Evolutionary conservation across 2,113 vertebrate genomes (phyloP).

Genomic region (Sebastes schlegelii): DNA sequence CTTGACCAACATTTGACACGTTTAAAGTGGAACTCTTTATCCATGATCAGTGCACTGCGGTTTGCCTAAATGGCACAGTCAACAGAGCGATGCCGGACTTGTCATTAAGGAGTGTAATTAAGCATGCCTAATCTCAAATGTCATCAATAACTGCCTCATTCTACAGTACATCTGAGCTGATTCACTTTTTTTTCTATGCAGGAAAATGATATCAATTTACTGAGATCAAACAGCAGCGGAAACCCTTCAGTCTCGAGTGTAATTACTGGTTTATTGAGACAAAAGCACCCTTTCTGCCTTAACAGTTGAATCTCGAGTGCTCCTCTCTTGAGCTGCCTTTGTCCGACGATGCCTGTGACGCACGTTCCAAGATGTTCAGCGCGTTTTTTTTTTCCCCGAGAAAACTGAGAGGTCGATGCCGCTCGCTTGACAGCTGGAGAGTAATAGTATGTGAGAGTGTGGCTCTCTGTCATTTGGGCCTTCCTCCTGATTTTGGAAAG

Average conservation of each 20-base stretch:
- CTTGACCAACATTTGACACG: slow-evolving; percentile 50
- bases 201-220: slow-evolving; percentile 74
- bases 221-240: slow-evolving; percentile 72
- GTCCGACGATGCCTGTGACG: slow-evolving; percentile 47
- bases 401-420: slow-evolving; percentile 57
- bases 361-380: slow-evolving; percentile 60
- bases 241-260: slow-evolving; percentile 67
- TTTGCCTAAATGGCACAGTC: slow-evolving; percentile 55
- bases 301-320: slow-evolving; percentile 63
- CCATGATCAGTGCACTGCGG: slow-evolving; percentile 45
- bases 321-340: slow-evolving; percentile 53
- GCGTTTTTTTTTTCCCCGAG: slow-evolving; percentile 43
- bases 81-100: slow-evolving; percentile 45
- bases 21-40: slow-evolving; percentile 49
- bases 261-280: slow-evolving; percentile 72
- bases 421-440: slow-evolving; percentile 55
- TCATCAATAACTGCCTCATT: slow-evolving; percentile 50
- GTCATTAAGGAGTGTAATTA: slow-evolving; percentile 71
- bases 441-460: slow-evolving; percentile 54
- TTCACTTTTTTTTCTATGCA: slow-evolving; percentile 40
- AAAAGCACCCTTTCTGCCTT: slow-evolving; percentile 67
- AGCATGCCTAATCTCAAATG: slow-evolving; percentile 39
- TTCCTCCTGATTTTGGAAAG: slow-evolving; percentile 63
- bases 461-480: slow-evolving; percentile 55
- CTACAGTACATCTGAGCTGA: slow-evolving; percentile 44